Percentiles rank a stretch among this genome's conserved stretches.
Evolutionary conservation across 1,140 invertebrate species (phyloP).

Genomic region (Paralvinella palmiformis): DNA sequence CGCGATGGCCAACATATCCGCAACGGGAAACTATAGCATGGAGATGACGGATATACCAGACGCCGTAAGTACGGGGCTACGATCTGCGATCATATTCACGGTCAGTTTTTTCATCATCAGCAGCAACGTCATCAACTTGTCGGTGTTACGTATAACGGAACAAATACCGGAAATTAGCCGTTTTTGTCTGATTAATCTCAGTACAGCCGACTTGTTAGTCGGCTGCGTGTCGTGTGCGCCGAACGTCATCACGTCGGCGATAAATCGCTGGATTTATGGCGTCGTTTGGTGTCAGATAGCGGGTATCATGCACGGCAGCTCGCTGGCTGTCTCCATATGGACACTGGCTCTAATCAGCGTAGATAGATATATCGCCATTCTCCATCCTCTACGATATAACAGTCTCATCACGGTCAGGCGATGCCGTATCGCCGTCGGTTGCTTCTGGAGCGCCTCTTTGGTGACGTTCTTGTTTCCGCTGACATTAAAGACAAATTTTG

Average conservation of each 20-base stretch:
- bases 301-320: neutral
- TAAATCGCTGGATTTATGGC: neutral
- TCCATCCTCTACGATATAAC: neutral
- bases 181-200: neutral
- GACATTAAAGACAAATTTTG: slow-evolving; percentile 15
- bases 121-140: neutral
- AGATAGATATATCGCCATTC: neutral
- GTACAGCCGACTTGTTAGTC: neutral
- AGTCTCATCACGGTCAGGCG: slow-evolving; percentile 10
- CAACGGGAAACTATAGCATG: no score
- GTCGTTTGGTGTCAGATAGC: slow-evolving; percentile 6
- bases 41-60: no score
- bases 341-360: neutral
- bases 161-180: neutral
- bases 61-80: no score
- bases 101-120: no score
- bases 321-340: slow-evolving; percentile 5
- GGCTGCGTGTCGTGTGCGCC: neutral
- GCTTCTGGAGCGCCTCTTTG: slow-evolving; percentile 19
- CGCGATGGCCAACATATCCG: no score
- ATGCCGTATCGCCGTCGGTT: neutral
- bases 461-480: slow-evolving; percentile 20
- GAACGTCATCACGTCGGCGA: neutral
- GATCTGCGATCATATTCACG: no score
- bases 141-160: neutral